phyloP scores from a whole-genome alignment of 1,140 invertebrate genomes.

The Phortica variegata region DNA sequence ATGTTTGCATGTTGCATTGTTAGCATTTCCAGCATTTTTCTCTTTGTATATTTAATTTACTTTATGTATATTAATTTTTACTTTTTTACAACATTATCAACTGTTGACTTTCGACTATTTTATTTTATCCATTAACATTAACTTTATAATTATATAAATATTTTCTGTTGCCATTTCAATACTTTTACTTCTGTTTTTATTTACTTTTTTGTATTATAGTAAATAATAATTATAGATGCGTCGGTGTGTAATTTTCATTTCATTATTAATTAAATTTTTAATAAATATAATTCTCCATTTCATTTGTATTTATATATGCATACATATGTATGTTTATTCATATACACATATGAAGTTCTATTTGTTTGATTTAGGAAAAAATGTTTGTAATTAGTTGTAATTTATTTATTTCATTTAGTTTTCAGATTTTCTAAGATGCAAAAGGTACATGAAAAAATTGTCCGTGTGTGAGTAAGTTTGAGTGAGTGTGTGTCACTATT shows the following conservation, averaged over 20 bases:
- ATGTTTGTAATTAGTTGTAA: constrained; percentile 21
- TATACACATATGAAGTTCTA: constrained; percentile 27
- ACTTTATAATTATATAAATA: constrained; percentile 40
- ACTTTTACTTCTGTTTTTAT: constrained; percentile 16
- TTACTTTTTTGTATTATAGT: constrained; percentile 23
- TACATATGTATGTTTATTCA: constrained; percentile 8
- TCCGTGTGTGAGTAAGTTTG: constrained; percentile 32
- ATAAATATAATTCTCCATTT: no score
- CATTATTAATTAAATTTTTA: constrained; percentile 19
- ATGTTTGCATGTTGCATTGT: constrained; percentile 26
- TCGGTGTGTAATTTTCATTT: constrained; percentile 6
- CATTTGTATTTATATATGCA: neutral
- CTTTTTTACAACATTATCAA: constrained; percentile 50
- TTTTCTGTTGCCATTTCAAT: neutral
- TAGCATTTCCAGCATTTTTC: constrained; percentile 39
- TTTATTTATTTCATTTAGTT: constrained; percentile 15
- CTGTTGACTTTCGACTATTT: constrained; percentile 48
- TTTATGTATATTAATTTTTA: constrained; percentile 22
- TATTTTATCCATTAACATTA: constrained; percentile 39
- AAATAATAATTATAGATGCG: constrained; percentile 11
- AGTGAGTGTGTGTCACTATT: constrained; percentile 19
- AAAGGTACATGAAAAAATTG: constrained; percentile 51
- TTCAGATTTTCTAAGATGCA: constrained; percentile 47
- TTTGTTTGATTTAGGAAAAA: constrained; percentile 40
- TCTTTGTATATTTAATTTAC: constrained; percentile 29